Percentiles rank a stretch among this genome's conserved stretches.
Conservation (phyloP, 2,888 invertebrate genomes). For the Nemotelus nigrinus region DNA sequence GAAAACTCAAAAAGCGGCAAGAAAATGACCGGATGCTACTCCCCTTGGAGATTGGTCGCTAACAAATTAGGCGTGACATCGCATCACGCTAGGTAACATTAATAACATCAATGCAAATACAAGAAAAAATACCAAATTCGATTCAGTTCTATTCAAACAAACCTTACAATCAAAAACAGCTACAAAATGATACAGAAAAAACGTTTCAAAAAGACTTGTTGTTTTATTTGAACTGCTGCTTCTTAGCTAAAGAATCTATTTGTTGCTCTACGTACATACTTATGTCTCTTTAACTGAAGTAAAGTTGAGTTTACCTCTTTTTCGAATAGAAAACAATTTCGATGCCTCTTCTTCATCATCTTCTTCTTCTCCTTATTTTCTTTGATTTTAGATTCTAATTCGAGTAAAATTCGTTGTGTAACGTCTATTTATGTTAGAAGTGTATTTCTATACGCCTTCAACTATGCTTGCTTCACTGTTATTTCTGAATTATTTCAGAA, state of each 20-base stretch:
- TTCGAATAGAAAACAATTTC: constrained; percentile 30
- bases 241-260: constrained; percentile 46
- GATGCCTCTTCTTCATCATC: neutral
- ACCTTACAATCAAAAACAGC: constrained; percentile 33
- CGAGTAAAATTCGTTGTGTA: constrained; percentile 45
- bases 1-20: constrained; percentile 68
- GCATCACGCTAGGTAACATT: constrained; percentile 58
- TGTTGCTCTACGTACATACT: constrained; percentile 22
- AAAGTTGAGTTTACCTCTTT: constrained; percentile 28
- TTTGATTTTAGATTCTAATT: constrained; percentile 43
- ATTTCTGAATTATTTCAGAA: constrained; percentile 24
- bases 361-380: neutral
- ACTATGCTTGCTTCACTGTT: constrained; percentile 40
- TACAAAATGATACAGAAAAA: constrained; percentile 45
- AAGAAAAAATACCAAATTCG: constrained; percentile 44
- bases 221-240: constrained; percentile 45
- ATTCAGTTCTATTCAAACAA: constrained; percentile 23
- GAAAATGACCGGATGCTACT: constrained; percentile 79
- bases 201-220: constrained; percentile 25
- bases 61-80: constrained; percentile 91
- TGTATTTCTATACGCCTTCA: constrained; percentile 29
- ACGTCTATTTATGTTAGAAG: constrained; percentile 51
- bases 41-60: constrained; percentile 93
- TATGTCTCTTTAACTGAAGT: constrained; percentile 17
- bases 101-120: constrained; percentile 49